A percentile compares a stretch with the other conserved stretches of the same genome.
These are phyloP conservation scores for Gorsachius magnificus DNA, from an alignment of 2,797 vertebrate species.

Conservation along the genomic window DNA sequence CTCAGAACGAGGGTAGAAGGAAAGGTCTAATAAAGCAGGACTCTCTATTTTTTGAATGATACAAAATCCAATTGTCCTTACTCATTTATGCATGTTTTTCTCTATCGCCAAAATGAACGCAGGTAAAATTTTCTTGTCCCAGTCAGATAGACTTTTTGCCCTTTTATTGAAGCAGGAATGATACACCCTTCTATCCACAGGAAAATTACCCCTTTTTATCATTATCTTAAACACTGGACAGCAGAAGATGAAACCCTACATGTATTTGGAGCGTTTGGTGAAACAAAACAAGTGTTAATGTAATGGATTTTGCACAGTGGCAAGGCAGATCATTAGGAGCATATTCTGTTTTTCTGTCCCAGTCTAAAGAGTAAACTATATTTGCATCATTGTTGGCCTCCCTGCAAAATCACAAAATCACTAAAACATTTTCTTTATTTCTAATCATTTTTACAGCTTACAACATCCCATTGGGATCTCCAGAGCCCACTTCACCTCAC, in stretches of 20 bases:
- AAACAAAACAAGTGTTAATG: neutral
- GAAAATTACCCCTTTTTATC: neutral
- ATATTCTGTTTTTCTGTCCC: neutral
- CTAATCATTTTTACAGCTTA: neutral
- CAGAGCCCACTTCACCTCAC: neutral
- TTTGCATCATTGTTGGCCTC: neutral
- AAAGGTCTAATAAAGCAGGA: neutral
- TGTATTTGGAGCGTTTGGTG: neutral
- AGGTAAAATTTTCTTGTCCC: neutral
- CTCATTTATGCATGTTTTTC: neutral
- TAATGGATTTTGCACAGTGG: neutral
- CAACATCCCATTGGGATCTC: neutral
- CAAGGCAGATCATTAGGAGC: neutral
- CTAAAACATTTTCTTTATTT: neutral
- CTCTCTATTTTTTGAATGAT: neutral
- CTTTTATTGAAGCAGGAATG: neutral
- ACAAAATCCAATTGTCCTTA: neutral
- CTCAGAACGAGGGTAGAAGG: neutral
- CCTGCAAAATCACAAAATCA: neutral
- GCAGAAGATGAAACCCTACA: neutral
- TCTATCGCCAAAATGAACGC: neutral
- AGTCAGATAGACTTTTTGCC: fast-evolving
- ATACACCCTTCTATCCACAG: neutral
- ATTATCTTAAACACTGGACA: neutral
- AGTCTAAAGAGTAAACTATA: neutral